Percentiles rank a stretch among this genome's conserved stretches.
Conservation (phyloP, 2,888 invertebrate species). For the Agonopterix alstromeriana region DNA sequence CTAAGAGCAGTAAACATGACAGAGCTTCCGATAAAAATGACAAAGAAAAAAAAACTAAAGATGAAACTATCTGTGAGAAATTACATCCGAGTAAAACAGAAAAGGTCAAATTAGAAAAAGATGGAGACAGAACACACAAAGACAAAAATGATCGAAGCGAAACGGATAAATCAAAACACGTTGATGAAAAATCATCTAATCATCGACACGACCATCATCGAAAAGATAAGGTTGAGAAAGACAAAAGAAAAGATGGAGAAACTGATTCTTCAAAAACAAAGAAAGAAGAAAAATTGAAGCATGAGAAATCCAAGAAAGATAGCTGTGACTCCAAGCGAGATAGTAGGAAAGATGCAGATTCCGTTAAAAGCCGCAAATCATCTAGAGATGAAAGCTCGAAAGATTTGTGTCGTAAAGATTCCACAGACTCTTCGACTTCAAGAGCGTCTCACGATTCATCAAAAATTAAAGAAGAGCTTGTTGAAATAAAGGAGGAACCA, state of each 20-base stretch:
- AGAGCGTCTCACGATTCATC: slow-evolving; percentile 62
- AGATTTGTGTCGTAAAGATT: slow-evolving; percentile 67
- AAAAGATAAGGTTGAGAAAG: slow-evolving; percentile 60
- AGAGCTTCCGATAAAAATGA: slow-evolving; percentile 42
- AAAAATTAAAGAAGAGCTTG: slow-evolving; percentile 55
- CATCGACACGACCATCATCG: slow-evolving; percentile 64
- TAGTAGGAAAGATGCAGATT: slow-evolving; percentile 56
- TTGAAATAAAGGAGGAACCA: slow-evolving; percentile 53
- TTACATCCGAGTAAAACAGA: slow-evolving; percentile 29
- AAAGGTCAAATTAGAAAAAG: slow-evolving; percentile 38
- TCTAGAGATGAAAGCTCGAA: slow-evolving; percentile 61
- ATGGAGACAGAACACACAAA: slow-evolving; percentile 38
- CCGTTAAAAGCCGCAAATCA: slow-evolving; percentile 51
- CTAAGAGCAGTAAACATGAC: slow-evolving; percentile 39
- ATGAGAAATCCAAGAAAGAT: slow-evolving; percentile 50
- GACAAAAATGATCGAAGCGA: slow-evolving; percentile 40
- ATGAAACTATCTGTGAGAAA: slow-evolving; percentile 33
- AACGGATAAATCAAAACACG: slow-evolving; percentile 40
- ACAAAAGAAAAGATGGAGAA: slow-evolving; percentile 51
- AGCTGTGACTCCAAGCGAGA: slow-evolving; percentile 60
- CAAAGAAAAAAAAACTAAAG: slow-evolving; percentile 43
- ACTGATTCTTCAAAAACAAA: slow-evolving; percentile 39
- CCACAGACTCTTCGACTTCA: slow-evolving; percentile 67
- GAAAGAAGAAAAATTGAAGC: slow-evolving; percentile 71
- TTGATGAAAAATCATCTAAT: slow-evolving; percentile 48